A percentile compares a stretch with the other conserved stretches of the same genome.
These are phyloP conservation scores for Eupelmus urozonus DNA, from an alignment of 2,888 invertebrate species.

Conservation along the genomic window DNA sequence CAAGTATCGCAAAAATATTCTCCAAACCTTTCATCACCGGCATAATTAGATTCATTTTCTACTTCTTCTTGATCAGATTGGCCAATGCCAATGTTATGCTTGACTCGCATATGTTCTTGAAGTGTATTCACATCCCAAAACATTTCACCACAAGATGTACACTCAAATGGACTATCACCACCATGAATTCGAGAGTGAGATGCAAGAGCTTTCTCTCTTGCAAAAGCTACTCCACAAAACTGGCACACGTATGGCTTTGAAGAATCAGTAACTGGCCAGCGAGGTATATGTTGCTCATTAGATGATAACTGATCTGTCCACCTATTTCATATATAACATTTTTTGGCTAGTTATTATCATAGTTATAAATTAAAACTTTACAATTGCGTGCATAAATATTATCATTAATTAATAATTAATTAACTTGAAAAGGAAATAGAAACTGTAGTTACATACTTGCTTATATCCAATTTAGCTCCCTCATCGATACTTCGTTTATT, in stretches of 20 bases:
- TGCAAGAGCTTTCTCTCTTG: slow-evolving; percentile 88
- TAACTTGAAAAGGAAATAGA: background rate
- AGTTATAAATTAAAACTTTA: too few relatives aligned
- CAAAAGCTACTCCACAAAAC: slow-evolving; percentile 87
- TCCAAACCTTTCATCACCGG: slow-evolving; percentile 81
- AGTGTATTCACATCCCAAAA: slow-evolving; percentile 84
- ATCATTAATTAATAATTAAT: background rate
- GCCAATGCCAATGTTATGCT: slow-evolving; percentile 78
- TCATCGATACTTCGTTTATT: slow-evolving; percentile 64
- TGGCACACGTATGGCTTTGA: slow-evolving; percentile 90
- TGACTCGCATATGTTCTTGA: slow-evolving; percentile 81
- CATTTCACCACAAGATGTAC: slow-evolving; percentile 88
- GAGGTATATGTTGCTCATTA: slow-evolving; percentile 65
- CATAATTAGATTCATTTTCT: slow-evolving; percentile 79
- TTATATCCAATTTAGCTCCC: slow-evolving; percentile 54
- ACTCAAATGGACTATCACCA: slow-evolving; percentile 89
- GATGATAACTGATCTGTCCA: slow-evolving; percentile 70
- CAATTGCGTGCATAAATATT: background rate
- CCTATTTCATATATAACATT: slow-evolving; percentile 78
- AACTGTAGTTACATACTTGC: slow-evolving; percentile 46
- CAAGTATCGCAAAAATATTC: slow-evolving; percentile 85
- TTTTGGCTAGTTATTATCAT: too few relatives aligned
- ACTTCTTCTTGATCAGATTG: slow-evolving; percentile 75
- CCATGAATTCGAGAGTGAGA: slow-evolving; percentile 89
- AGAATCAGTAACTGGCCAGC: slow-evolving; percentile 83